Base-by-base conservation (phyloP, 2,888 invertebrate species). In the Periphyllus acericola region DNA sequence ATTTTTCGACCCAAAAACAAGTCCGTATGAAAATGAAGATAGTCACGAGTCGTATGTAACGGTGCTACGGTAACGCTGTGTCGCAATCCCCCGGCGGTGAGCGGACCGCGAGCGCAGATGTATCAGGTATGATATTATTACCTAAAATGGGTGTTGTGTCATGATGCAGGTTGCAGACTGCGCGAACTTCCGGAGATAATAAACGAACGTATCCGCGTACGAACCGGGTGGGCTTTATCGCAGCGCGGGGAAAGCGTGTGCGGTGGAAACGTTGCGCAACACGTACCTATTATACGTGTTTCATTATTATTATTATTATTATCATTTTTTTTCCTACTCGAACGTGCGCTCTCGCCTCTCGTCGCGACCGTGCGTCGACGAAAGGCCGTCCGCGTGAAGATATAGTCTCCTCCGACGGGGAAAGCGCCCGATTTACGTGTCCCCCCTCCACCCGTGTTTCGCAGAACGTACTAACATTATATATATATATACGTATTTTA, bases 211-310 rank as follows among this genome's bases (percentile, higher is more conserved):
- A 46, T 25, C 4, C 60, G 60, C 5, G 5, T 25, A 21, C 60
- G 60, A 8, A 60, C 25, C 60, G 60, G 21, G 60, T 60, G 21
- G 19, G 60, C 60, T 21, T 60, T 25, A 36, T 3, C 8, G 25
- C 36, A 36, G 32, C 34, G 21, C 8, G 9, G 36, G 36, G 36
- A 74, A 74, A 36, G 36, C 40, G 71, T 71, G 17, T 71, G 9
- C 25, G 34, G 68, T 74, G 36, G 21, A 74, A 36, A 36, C 36
- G 25, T 74, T 74, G 74, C 74, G 74, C 34, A 74, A 74, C n/a
- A n/a, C 36, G 25, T 25, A 34, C 46, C 46, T 9, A 6, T 6
- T 9, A 3, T 29, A 32, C 25, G 21, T 8, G 36, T 36, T 46
- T 46, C 14, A 46, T 11, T 46, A 14, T 46, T 36, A 36, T 36